Evolutionary conservation across 1,140 invertebrate species (phyloP).

Genomic region (Drosophila elegans): DNA sequence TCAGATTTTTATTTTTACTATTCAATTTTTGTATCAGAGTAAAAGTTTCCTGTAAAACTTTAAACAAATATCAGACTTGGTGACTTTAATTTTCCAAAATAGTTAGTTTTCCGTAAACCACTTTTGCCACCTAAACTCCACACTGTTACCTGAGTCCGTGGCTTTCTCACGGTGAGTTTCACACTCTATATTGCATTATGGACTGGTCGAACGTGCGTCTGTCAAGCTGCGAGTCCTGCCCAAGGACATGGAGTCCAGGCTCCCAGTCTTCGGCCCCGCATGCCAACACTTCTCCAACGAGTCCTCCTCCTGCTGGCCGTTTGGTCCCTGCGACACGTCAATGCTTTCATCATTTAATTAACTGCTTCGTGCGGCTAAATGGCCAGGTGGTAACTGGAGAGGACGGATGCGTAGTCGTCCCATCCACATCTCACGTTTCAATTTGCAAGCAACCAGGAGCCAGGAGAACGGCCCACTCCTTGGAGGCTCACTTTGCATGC

Average conservation of each 20-base stretch:
- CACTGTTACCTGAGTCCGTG: neutral
- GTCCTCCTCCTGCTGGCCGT: slow-evolving; percentile 12
- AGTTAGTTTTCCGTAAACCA: neutral
- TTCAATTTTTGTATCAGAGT: too few relatives aligned
- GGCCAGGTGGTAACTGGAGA: slow-evolving; percentile 18
- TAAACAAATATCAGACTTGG: too few relatives aligned
- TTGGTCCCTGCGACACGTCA: slow-evolving; percentile 68
- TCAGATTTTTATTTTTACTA: too few relatives aligned
- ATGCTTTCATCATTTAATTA: slow-evolving; percentile 83
- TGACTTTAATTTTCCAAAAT: neutral
- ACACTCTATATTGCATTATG: slow-evolving; percentile 34
- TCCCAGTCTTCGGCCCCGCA: slow-evolving; percentile 1
- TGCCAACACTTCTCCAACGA: slow-evolving; percentile 22
- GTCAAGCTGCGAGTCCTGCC: slow-evolving; percentile 12
- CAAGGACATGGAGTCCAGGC: slow-evolving; percentile 8
- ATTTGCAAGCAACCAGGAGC: slow-evolving; percentile 53
- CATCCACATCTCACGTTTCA: slow-evolving; percentile 34
- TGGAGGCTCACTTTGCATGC: slow-evolving; percentile 58
- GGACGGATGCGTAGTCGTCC: slow-evolving; percentile 13
- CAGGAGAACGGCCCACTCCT: slow-evolving; percentile 11
- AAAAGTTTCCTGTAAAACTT: too few relatives aligned
- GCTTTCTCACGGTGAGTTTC: neutral
- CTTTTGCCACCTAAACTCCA: neutral
- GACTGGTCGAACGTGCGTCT: slow-evolving; percentile 41
- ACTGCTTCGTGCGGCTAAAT: slow-evolving; percentile 64